Evolutionary conservation across 2,113 vertebrate genomes (phyloP), one percentile per base, ranked within the genome.

Genomic region (Phalacrocorax aristotelis): DNA sequence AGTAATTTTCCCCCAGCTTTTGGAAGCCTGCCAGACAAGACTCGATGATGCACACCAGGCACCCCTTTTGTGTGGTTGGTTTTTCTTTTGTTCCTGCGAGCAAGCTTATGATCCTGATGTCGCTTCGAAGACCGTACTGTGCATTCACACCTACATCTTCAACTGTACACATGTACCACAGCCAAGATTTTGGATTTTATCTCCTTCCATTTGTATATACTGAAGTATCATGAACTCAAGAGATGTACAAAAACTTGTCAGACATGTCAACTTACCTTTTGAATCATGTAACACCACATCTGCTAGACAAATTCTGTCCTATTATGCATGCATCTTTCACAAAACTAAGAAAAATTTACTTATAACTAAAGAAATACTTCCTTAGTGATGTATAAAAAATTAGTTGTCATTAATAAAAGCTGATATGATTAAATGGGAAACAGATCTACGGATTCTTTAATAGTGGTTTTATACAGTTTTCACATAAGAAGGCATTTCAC

Each of bases 91-190:
- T 58, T 29, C 14, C 60, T 3, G 10, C 68, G 23, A 66, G 52
- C 13, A 30, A 34, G 21, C 21, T 82, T 54, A 16, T 11, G 32
- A 71, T n/a, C 14, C 51, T 34, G 32, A 38, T 0, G 29, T 62
- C 21, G 38, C 27, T 86, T 49, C 7, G 22, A 60, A 42, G 46
- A 71, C 57, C 14, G 6, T 5, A 27, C 30, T 7, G 32, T 8
- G 4, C 22, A 12, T 44, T 38, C 25, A 21, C 8, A 36, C 49
- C n/a, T 1, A 3, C 30, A 54, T 54, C 58, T 71, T 49, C 15
- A 66, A 44, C 17, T n/a, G 10, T 2, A 23, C 0, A 2, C 9
- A 5, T 2, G 7, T 30, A 61, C 34, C 25, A 51, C 15, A 36
- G 34, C 21, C 13, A 36, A 36, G 13, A 22, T 10, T 20, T 27